phyloP scores from a whole-genome alignment of 2,113 vertebrate genomes.

The Microtus richardsoni region DNA sequence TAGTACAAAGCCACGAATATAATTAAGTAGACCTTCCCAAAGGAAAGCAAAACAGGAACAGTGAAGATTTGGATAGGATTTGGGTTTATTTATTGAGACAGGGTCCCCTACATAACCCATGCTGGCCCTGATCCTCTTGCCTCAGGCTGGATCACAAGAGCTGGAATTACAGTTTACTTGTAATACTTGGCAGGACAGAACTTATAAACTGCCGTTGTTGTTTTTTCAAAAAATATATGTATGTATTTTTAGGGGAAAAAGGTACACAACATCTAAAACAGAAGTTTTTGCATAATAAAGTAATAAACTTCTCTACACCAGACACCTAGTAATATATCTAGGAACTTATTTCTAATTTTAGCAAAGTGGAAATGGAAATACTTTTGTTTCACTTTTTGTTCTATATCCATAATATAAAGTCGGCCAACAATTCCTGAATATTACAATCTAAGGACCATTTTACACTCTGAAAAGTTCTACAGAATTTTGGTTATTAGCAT shows the following conservation, averaged over 20 bases:
- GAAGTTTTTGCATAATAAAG: neutral
- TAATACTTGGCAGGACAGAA: neutral
- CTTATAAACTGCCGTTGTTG: neutral
- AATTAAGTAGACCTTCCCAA: neutral
- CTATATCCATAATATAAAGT: neutral
- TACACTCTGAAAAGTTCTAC: neutral
- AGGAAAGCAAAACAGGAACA: neutral
- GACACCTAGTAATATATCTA: neutral
- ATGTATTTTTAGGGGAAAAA: neutral
- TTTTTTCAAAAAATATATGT: neutral
- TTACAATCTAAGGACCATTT: neutral
- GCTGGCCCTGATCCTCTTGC: neutral
- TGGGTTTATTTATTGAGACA: neutral
- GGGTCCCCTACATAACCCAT: neutral
- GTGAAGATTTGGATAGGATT: neutral
- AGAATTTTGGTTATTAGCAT: neutral
- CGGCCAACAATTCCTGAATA: neutral
- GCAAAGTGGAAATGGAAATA: neutral
- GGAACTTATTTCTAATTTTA: conserved; percentile 36
- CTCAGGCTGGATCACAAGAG: neutral
- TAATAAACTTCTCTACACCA: neutral
- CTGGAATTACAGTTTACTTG: neutral
- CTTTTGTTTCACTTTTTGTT: neutral
- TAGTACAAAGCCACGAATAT: neutral
- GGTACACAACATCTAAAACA: neutral